Evolutionary conservation across 2,888 invertebrate genomes (phyloP).

Genomic region (Melipona beecheii): DNA sequence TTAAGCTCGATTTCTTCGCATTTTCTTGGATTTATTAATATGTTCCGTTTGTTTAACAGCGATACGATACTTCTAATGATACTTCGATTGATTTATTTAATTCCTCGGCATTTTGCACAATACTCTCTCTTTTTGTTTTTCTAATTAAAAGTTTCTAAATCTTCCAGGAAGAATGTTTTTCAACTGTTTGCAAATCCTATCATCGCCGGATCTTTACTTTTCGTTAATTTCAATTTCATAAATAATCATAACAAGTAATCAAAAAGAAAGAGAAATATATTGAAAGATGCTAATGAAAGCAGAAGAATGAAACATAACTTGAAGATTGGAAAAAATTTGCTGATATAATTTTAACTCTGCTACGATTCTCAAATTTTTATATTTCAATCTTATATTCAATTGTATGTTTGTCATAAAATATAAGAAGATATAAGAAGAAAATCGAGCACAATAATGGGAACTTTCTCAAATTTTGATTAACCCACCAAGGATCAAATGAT

Average conservation of each 20-base stretch:
- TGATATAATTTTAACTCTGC: neutral
- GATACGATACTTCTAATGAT: constrained; percentile 14
- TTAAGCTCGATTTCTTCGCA: neutral
- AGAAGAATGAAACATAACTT: neutral
- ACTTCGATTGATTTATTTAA: constrained; percentile 40
- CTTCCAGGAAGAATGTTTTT: neutral
- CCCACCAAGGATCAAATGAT: too few relatives aligned
- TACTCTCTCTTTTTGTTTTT: neutral
- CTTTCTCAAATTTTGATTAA: too few relatives aligned
- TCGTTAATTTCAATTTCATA: neutral
- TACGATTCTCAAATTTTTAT: too few relatives aligned
- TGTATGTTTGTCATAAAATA: too few relatives aligned
- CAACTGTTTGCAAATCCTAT: neutral
- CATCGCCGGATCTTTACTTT: constrained; percentile 6
- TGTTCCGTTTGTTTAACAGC: neutral
- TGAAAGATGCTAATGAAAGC: neutral
- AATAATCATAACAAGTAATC: too few relatives aligned
- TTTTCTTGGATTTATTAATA: constrained; percentile 1
- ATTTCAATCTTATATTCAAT: too few relatives aligned
- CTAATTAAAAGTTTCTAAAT: constrained; percentile 16
- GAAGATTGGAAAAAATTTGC: neutral
- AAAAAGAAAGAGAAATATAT: neutral
- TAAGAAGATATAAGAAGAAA: too few relatives aligned
- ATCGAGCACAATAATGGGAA: too few relatives aligned
- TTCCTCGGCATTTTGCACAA: constrained; percentile 35